A percentile compares a stretch with the other conserved stretches of the same genome.
Evolutionary conservation across 2,797 vertebrate genomes (phyloP).

Genomic region (Cebuella pygmaea): DNA sequence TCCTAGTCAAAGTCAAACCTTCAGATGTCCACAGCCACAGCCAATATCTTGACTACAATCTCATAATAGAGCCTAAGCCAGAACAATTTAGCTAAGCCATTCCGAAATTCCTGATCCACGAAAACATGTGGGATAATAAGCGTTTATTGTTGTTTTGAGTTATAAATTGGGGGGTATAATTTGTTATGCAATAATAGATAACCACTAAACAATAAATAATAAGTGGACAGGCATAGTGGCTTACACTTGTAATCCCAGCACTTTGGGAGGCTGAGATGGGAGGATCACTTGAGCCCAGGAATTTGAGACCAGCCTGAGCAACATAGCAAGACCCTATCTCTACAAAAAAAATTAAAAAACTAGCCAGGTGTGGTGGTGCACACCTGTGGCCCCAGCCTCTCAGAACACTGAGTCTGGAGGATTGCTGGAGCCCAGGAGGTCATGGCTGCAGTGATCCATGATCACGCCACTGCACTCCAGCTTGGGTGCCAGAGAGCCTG

Average conservation of each 20-base stretch:
- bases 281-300: not conserved
- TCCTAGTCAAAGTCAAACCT: not conserved
- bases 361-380: not conserved
- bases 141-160: conserved; percentile 6
- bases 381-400: not conserved
- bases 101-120: not conserved
- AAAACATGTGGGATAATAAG: conserved; percentile 19
- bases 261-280: not conserved
- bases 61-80: not conserved
- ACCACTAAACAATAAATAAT: conserved; percentile 3
- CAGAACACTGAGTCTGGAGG: not conserved
- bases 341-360: not conserved
- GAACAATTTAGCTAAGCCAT: not conserved
- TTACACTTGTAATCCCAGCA: not conserved
- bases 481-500: not conserved
- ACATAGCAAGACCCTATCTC: not conserved
- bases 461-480: not conserved
- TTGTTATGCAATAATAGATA: not conserved
- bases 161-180: not conserved
- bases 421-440: not conserved
- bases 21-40: not conserved
- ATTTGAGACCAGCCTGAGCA: not conserved
- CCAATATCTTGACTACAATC: not conserved
- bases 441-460: not conserved
- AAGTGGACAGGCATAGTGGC: not conserved